Conservation (phyloP, 2,888 invertebrate species). For the Philaethria dido region DNA sequence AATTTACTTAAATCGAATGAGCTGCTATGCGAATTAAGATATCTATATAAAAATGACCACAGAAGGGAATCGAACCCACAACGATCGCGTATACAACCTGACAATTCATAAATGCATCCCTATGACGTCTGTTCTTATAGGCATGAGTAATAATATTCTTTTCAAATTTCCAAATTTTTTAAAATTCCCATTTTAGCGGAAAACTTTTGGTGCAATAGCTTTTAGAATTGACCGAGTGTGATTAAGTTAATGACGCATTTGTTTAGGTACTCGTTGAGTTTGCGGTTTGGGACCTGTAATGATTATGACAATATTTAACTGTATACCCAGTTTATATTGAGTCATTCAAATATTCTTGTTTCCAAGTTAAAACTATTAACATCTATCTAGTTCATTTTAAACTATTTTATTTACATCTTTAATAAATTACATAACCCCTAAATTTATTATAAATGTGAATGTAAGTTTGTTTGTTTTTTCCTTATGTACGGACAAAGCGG, state of each 20-base stretch:
- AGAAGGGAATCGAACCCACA: background rate
- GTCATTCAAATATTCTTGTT: background rate
- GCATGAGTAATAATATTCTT: slow-evolving; percentile 11
- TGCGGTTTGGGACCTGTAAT: slow-evolving; percentile 2
- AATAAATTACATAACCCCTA: too few species aligned
- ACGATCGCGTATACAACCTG: background rate
- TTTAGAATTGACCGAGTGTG: background rate
- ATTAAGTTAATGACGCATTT: slow-evolving; percentile 23
- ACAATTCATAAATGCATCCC: background rate
- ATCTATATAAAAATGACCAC: too few species aligned
- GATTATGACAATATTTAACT: slow-evolving; percentile 3
- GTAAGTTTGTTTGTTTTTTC: too few species aligned
- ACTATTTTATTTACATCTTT: too few species aligned
- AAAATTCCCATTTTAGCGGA: slow-evolving; percentile 3
- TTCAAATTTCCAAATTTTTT: background rate
- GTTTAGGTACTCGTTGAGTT: slow-evolving; percentile 3
- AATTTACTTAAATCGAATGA: too few species aligned
- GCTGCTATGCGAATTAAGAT: too few species aligned
- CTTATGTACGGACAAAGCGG: too few species aligned
- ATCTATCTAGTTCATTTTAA: background rate
- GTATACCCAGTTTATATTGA: slow-evolving; percentile 11
- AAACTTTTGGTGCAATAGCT: background rate
- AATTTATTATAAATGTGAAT: too few species aligned
- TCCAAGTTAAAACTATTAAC: background rate
- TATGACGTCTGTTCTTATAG: background rate